Percentiles rank a stretch among this genome's conserved stretches.
phyloP scores from a whole-genome alignment of 2,113 vertebrate species.

The Elephantulus edwardii region DNA sequence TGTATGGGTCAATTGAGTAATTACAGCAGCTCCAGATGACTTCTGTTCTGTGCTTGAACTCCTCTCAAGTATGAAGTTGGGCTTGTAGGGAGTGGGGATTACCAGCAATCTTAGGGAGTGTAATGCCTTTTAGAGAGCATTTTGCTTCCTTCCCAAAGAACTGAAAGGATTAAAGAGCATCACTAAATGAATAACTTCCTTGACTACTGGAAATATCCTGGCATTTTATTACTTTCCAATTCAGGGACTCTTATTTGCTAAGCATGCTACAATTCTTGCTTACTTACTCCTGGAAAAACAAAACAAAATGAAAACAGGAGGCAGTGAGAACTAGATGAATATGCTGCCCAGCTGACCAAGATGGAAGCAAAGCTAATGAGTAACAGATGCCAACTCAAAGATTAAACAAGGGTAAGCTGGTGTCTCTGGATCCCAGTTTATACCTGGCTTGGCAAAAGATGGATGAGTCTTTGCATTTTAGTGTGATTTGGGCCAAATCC shows the following conservation, averaged over 20 bases:
- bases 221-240: not conserved
- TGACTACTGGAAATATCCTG: not conserved
- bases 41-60: not conserved
- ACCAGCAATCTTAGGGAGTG: accelerated
- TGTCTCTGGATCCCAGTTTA: not conserved
- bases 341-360: not conserved
- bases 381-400: not conserved
- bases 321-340: not conserved
- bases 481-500: not conserved
- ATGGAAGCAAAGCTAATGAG: not conserved
- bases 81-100: not conserved
- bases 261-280: not conserved
- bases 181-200: not conserved
- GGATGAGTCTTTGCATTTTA: not conserved
- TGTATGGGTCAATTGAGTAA: too few relatives aligned
- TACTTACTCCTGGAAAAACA: not conserved
- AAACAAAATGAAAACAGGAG: not conserved
- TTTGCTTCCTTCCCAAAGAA: not conserved
- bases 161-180: not conserved
- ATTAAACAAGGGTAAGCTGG: not conserved
- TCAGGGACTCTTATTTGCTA: not conserved
- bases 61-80: not conserved
- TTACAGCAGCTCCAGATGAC: not conserved
- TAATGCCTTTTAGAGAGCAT: not conserved
- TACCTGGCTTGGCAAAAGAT: not conserved